Evolutionary conservation across 2,888 invertebrate genomes (phyloP).

Genomic region (Oligia latruncula): DNA sequence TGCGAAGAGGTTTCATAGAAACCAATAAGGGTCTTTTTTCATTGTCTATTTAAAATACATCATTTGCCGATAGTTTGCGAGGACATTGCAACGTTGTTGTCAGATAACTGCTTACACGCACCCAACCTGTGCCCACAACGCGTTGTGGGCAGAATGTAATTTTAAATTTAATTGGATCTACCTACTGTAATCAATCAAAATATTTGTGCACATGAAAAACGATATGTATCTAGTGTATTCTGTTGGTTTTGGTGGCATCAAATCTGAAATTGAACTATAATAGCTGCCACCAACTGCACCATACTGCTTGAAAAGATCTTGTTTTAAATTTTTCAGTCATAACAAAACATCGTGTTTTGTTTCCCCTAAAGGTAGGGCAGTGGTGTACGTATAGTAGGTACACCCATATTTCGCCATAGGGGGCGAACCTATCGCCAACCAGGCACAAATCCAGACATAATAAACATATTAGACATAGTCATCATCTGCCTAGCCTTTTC

Average conservation of each 20-base stretch:
- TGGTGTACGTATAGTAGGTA: too few relatives aligned
- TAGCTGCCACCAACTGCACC: background rate
- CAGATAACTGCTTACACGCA: conserved; percentile 17
- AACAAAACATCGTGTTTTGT: background rate
- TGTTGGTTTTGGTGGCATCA: background rate
- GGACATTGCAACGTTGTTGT: conserved; percentile 8
- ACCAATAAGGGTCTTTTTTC: background rate
- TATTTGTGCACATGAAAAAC: too few relatives aligned
- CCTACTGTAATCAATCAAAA: background rate
- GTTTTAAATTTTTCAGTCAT: background rate
- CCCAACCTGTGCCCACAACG: background rate
- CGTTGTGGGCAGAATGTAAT: background rate
- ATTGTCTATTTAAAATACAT: background rate
- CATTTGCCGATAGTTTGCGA: background rate
- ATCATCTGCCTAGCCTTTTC: too few relatives aligned
- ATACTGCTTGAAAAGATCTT: background rate
- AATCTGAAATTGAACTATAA: background rate
- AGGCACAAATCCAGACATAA: background rate
- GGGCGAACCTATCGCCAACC: background rate
- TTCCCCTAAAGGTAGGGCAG: too few relatives aligned
- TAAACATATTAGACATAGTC: background rate
- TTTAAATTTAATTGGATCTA: background rate
- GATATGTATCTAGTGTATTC: background rate
- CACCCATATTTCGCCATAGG: background rate
- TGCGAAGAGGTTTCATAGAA: background rate